A percentile compares a stretch with the other conserved stretches of the same genome.
Conservation (phyloP, 2,113 vertebrate genomes). For the Epinephelus moara region DNA sequence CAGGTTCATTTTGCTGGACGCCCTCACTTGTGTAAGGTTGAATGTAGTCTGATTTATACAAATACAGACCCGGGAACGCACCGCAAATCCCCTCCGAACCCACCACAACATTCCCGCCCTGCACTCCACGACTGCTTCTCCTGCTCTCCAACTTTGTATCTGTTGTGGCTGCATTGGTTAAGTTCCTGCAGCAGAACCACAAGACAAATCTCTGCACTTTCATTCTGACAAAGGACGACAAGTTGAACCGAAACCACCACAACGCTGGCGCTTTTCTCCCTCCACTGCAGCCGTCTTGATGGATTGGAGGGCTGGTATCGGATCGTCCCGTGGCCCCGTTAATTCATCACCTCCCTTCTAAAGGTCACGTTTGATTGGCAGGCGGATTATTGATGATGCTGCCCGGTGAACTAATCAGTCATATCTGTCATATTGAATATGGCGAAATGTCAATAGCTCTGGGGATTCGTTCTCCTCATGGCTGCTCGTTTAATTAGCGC, state of each 20-base stretch:
- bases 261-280: not conserved
- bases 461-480: conserved; percentile 49
- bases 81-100: too few species aligned
- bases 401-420: conserved; percentile 77
- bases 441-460: conserved; percentile 77
- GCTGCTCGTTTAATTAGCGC: conserved; percentile 66
- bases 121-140: not conserved
- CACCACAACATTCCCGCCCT: too few species aligned
- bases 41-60: too few species aligned
- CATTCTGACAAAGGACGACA: not conserved
- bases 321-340: conserved; percentile 49
- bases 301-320: conserved; percentile 54
- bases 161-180: not conserved
- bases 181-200: not conserved
- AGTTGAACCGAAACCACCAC: conserved; percentile 3
- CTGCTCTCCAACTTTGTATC: too few species aligned
- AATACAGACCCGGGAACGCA: too few species aligned
- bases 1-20: too few species aligned
- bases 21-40: too few species aligned
- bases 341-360: conserved; percentile 74
- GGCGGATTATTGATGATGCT: conserved; percentile 77
- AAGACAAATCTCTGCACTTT: not conserved
- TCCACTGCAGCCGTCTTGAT: conserved; percentile 40
- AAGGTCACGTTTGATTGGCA: conserved; percentile 82
- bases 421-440: conserved; percentile 81